Evolutionary conservation across 2,888 invertebrate species (phyloP).

Genomic region (Tridacna gigas): DNA sequence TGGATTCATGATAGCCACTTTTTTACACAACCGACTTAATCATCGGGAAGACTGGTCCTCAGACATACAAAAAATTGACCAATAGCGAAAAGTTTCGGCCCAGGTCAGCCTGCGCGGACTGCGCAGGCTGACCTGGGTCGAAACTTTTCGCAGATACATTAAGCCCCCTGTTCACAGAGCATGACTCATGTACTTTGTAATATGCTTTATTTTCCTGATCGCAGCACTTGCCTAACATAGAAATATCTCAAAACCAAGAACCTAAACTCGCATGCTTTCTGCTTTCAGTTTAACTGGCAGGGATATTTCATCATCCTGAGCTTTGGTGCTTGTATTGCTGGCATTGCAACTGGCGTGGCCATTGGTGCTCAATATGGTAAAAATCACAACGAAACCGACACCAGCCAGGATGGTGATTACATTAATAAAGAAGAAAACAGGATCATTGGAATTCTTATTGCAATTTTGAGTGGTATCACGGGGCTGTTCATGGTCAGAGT

Average conservation of each 20-base stretch:
- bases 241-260: no score
- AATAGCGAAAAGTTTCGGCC: no score
- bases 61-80: no score
- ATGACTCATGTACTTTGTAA: no score
- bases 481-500: neutral
- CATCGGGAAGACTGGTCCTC: no score
- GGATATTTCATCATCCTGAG: neutral
- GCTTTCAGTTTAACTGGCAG: constrained; percentile 21
- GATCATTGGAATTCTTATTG: neutral
- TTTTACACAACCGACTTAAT: no score
- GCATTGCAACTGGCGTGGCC: neutral
- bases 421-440: constrained; percentile 1
- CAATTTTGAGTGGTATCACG: neutral
- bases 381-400: neutral
- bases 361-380: neutral
- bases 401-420: neutral
- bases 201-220: neutral
- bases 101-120: no score
- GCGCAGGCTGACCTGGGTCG: no score
- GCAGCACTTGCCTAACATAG: no score
- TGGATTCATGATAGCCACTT: no score
- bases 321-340: constrained; percentile 1
- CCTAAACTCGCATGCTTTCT: neutral
- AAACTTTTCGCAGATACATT: no score
- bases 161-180: no score